phyloP scores from a whole-genome alignment of 2,888 invertebrate species.

The Drosophila nigritarsus region DNA sequence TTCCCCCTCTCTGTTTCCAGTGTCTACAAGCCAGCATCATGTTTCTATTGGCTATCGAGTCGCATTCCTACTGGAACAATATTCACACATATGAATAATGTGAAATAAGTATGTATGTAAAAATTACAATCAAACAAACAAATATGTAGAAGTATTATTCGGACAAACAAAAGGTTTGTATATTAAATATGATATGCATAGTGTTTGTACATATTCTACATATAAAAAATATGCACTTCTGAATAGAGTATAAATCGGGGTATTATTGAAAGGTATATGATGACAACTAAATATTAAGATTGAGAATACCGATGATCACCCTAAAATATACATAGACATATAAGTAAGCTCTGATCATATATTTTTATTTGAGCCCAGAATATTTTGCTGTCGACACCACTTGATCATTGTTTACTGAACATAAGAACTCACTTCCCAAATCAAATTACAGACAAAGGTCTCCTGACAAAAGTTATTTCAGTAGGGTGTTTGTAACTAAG shows the following conservation, averaged over 20 bases:
- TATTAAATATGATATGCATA: not conserved
- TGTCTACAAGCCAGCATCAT: not conserved
- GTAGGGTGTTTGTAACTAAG: not conserved
- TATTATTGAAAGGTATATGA: not conserved
- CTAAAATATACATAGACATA: not conserved
- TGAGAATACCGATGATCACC: not conserved
- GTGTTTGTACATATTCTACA: not conserved
- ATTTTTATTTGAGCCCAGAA: not conserved
- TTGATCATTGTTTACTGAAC: not conserved
- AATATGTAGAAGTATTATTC: not conserved
- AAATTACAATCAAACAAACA: not conserved
- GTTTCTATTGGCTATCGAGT: not conserved
- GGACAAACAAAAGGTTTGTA: not conserved
- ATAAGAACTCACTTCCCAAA: not conserved
- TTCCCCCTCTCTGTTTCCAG: not conserved
- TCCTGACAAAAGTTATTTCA: not conserved
- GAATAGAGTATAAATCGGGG: too few relatives aligned
- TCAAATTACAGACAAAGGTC: not conserved
- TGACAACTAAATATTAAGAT: not conserved
- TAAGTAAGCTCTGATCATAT: not conserved
- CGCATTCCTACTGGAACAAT: not conserved
- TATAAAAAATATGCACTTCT: not conserved
- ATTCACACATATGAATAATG: not conserved
- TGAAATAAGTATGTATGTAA: not conserved
- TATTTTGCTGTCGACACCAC: not conserved